phyloP scores from a whole-genome alignment of 2,113 vertebrate species.

The Serinus canaria region DNA sequence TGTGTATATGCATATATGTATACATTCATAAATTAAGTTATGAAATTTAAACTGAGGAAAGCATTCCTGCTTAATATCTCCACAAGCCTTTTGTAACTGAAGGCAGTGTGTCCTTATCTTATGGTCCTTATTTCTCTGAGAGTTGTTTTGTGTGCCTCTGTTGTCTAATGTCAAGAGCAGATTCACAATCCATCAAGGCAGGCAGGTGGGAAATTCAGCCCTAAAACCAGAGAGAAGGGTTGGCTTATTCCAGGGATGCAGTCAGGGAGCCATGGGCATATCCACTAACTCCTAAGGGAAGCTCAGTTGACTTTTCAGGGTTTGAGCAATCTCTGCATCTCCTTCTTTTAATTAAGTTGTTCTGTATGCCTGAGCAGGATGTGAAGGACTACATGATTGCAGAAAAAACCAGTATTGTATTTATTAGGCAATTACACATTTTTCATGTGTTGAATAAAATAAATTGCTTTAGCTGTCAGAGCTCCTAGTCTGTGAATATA shows the following conservation, averaged over 20 bases:
- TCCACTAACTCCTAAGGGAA: not conserved
- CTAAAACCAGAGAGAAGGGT: not conserved
- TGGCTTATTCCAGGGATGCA: not conserved
- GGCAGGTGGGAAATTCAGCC: not conserved
- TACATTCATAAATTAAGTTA: not conserved
- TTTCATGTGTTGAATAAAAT: not conserved
- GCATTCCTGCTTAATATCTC: not conserved
- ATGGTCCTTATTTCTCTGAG: not conserved
- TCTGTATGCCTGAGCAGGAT: not conserved
- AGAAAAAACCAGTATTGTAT: not conserved
- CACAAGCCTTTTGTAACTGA: not conserved
- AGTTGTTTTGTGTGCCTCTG: not conserved
- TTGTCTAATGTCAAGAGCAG: not conserved
- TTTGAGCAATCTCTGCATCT: not conserved
- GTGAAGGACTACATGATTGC: not conserved
- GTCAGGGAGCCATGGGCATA: not conserved
- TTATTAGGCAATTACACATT: not conserved
- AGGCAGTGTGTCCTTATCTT: not conserved
- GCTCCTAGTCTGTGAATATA: not conserved
- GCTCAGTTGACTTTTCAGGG: not conserved
- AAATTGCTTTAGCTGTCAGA: not conserved
- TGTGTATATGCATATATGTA: not conserved
- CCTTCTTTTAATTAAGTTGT: not conserved
- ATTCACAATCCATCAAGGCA: not conserved
- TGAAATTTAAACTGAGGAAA: not conserved